Percentiles rank a stretch among this genome's conserved stretches.
These are phyloP conservation scores for Exaiptasia diaphana DNA, from an alignment of 64 coral and sea anemone species.

Conservation along the genomic window DNA sequence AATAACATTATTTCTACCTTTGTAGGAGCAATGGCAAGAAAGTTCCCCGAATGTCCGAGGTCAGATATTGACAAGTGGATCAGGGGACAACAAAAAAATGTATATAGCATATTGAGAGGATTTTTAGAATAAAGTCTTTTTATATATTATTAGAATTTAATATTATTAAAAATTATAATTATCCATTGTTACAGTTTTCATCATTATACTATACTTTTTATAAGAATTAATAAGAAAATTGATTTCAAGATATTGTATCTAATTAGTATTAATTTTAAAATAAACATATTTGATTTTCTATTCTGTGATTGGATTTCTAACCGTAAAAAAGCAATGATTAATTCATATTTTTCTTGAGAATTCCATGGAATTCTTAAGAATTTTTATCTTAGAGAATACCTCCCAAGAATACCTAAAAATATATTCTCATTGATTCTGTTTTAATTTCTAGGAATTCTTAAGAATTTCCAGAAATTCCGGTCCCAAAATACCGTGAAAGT, in stretches of 20 bases:
- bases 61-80: background rate
- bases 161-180: too few species aligned
- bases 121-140: too few species aligned
- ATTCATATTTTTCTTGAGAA: background rate
- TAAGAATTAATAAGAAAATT: background rate
- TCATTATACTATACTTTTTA: too few species aligned
- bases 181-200: too few species aligned
- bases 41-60: background rate
- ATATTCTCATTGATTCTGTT: background rate
- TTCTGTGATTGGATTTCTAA: background rate
- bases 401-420: too few species aligned
- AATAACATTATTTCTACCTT: background rate
- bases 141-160: too few species aligned
- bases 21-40: background rate
- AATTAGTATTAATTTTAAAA: background rate
- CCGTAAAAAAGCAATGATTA: background rate
- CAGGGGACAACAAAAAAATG: background rate
- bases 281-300: background rate
- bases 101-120: too few species aligned
- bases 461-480: background rate
- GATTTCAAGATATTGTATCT: background rate
- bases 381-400: too few species aligned
- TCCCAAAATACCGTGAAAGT: background rate
- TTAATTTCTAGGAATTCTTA: background rate
- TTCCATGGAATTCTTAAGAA: background rate